phyloP scores from a whole-genome alignment of 2,888 invertebrate species.

The Trachelus tabidus region DNA sequence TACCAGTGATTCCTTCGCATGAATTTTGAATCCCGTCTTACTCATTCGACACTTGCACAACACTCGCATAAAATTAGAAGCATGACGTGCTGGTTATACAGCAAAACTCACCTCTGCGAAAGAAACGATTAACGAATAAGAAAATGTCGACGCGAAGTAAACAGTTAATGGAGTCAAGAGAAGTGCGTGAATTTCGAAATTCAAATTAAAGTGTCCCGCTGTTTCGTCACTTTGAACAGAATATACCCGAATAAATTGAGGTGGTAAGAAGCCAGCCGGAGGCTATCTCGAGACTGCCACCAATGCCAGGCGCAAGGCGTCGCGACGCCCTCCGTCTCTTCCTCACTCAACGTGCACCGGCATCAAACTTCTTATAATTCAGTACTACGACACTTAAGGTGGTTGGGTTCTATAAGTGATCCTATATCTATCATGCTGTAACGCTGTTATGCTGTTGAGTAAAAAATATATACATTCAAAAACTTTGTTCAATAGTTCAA shows the following conservation, averaged over 20 bases:
- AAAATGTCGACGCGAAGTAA: background rate
- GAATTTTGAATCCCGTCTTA: constrained; percentile 43
- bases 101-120: constrained; percentile 38
- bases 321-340: constrained; percentile 55
- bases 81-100: constrained; percentile 38
- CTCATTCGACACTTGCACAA: constrained; percentile 58
- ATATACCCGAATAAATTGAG: constrained; percentile 62
- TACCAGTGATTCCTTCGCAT: background rate
- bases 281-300: constrained; percentile 66
- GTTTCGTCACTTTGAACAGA: constrained; percentile 54
- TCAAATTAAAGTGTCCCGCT: constrained; percentile 22
- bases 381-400: background rate
- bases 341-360: constrained; percentile 21
- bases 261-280: constrained; percentile 63
- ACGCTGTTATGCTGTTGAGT: background rate
- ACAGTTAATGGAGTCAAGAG: constrained; percentile 10
- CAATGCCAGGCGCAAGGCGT: constrained; percentile 61
- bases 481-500: background rate
- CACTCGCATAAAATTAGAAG: constrained; percentile 56
- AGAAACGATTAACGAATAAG: constrained; percentile 4
- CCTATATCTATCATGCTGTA: background rate
- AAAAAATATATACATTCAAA: background rate
- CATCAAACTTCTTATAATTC: constrained; percentile 18
- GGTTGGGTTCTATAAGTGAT: background rate
- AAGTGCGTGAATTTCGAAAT: background rate